phyloP scores from a whole-genome alignment of 2,888 invertebrate species.

The Galerucella nymphaeae region DNA sequence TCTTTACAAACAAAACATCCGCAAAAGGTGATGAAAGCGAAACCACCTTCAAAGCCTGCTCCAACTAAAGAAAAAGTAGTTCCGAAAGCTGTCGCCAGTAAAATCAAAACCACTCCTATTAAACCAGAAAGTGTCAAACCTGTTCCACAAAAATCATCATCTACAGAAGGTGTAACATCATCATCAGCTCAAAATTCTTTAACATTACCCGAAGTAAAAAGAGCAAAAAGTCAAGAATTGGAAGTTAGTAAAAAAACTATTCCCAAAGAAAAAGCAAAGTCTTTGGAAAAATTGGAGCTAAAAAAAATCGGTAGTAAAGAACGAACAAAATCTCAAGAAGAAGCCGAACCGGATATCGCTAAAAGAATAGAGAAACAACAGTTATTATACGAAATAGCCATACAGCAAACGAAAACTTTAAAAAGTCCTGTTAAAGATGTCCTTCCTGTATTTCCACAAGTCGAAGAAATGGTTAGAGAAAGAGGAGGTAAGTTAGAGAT shows the following conservation, averaged over 20 bases:
- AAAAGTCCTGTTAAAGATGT: conserved; percentile 80
- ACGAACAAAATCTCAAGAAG: conserved; percentile 78
- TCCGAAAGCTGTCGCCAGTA: conserved; percentile 41
- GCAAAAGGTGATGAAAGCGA: conserved; percentile 42
- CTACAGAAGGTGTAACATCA: conserved; percentile 47
- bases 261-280: conserved; percentile 74
- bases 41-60: conserved; percentile 42
- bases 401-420: conserved; percentile 79
- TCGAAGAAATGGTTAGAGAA: conserved; percentile 79
- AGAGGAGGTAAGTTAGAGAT: conserved; percentile 81
- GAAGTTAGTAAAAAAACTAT: conserved; percentile 66
- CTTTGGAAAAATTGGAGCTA: conserved; percentile 74
- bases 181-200: conserved; percentile 54
- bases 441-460: conserved; percentile 77
- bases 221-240: conserved; percentile 73
- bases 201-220: conserved; percentile 64
- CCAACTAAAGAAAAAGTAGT: conserved; percentile 40
- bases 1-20: conserved; percentile 49
- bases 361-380: conserved; percentile 81
- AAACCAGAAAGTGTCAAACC: conserved; percentile 45
- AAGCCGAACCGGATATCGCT: conserved; percentile 77
- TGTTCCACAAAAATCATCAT: conserved; percentile 47
- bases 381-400: conserved; percentile 79
- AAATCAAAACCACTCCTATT: conserved; percentile 52
- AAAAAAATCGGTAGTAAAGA: conserved; percentile 71